A percentile compares a stretch with the other conserved stretches of the same genome.
Conservation (phyloP, 2,797 vertebrate genomes). For the Hoplostethus mediterraneus region DNA sequence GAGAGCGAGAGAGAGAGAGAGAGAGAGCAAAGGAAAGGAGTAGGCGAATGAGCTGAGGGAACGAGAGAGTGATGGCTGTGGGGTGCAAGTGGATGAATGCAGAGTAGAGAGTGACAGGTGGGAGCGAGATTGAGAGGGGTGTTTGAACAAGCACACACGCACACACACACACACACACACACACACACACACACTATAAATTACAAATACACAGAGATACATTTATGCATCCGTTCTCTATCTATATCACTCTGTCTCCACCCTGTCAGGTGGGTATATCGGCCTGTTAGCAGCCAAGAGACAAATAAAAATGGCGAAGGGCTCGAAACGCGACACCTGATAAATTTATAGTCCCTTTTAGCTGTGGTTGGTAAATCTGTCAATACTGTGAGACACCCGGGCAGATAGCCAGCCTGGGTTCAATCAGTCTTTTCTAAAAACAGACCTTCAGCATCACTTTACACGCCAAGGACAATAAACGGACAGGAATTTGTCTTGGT, state of each 20-base stretch:
- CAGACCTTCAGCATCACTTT: too few species aligned
- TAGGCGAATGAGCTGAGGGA: neutral
- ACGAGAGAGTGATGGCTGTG: neutral
- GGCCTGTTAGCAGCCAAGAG: neutral
- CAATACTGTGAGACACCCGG: too few species aligned
- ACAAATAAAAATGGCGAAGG: neutral
- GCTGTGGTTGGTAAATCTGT: too few species aligned
- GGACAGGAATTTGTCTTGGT: too few species aligned
- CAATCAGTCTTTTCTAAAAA: too few species aligned
- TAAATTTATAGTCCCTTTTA: too few species aligned
- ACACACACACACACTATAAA: neutral
- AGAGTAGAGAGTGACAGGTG: slow-evolving; percentile 21
- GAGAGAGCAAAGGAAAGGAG: neutral
- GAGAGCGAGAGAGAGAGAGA: neutral
- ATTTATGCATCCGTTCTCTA: neutral
- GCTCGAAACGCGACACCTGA: too few species aligned
- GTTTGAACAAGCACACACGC: neutral
- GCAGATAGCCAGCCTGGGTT: too few species aligned
- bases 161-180: neutral
- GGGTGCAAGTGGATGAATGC: neutral
- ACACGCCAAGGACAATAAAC: too few species aligned
- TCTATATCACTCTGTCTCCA: neutral
- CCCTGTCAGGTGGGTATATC: slow-evolving; percentile 34
- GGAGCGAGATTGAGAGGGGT: neutral
- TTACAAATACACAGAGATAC: neutral